These are phyloP conservation scores for Oligia latruncula DNA, from an alignment of 2,888 invertebrate species.

Conservation along the genomic window DNA sequence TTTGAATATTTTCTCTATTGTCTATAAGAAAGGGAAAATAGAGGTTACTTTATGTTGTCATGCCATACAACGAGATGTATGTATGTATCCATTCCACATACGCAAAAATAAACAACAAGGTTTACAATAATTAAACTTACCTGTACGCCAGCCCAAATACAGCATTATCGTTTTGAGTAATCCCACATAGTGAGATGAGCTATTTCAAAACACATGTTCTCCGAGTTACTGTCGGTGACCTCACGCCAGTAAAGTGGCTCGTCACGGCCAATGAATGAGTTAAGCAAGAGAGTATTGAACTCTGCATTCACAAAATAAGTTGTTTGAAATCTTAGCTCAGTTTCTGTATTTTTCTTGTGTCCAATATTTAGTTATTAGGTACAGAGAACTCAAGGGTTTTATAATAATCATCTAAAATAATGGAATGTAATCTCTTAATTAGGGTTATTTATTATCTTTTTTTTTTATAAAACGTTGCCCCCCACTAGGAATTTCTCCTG, in stretches of 20 bases:
- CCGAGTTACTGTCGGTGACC: constrained; percentile 7
- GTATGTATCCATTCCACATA: not conserved
- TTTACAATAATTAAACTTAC: not conserved
- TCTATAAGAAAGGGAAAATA: not conserved
- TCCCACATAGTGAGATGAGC: not conserved
- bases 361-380: constrained; percentile 1
- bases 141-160: not conserved
- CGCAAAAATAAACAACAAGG: not conserved
- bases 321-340: not conserved
- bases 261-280: constrained; percentile 41
- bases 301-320: constrained; percentile 26
- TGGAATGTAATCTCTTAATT: not conserved
- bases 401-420: not conserved
- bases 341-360: not conserved
- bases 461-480: too few species aligned
- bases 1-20: not conserved
- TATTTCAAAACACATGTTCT: constrained; percentile 22
- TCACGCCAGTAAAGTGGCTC: not conserved
- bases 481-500: too few species aligned
- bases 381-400: constrained; percentile 6
- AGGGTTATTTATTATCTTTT: not conserved
- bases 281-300: constrained; percentile 48
- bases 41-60: not conserved
- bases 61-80: not conserved
- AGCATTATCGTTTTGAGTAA: not conserved